These are phyloP conservation scores for Ganaspis brasiliensis DNA, from an alignment of 2,888 invertebrate species.

Conservation along the genomic window DNA sequence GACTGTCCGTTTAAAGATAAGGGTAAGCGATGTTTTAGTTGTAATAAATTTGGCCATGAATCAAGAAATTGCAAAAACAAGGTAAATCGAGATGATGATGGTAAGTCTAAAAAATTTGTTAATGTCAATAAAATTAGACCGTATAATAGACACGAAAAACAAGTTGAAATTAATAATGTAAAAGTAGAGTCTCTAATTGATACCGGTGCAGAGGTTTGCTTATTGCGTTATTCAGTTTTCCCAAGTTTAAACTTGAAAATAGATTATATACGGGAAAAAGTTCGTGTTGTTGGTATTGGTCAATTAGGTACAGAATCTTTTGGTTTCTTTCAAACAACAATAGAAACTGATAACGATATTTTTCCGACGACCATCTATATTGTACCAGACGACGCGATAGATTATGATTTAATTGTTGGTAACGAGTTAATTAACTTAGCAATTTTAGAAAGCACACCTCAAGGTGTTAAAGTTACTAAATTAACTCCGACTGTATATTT, in stretches of 20 bases:
- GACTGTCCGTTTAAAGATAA: slow-evolving; percentile 14
- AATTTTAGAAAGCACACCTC: background rate
- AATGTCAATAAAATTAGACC: background rate
- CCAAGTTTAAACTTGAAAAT: background rate
- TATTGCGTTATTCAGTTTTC: background rate
- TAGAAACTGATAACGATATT: background rate
- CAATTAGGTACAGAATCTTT: background rate
- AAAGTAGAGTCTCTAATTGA: background rate
- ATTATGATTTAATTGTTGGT: background rate
- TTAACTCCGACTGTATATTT: background rate
- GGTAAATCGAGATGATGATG: background rate
- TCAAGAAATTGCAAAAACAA: background rate
- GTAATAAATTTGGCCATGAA: background rate
- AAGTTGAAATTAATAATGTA: slow-evolving; percentile 1
- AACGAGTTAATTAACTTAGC: background rate
- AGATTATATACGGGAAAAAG: background rate
- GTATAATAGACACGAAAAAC: background rate
- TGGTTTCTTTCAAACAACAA: background rate
- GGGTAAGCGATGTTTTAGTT: background rate
- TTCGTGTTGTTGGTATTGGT: background rate
- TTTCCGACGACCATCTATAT: background rate
- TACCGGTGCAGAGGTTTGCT: background rate
- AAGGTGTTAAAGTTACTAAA: background rate
- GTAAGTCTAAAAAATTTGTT: background rate
- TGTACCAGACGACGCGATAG: background rate